Conservation (phyloP, 2,797 vertebrate genomes). For the Myioborus miniatus region DNA sequence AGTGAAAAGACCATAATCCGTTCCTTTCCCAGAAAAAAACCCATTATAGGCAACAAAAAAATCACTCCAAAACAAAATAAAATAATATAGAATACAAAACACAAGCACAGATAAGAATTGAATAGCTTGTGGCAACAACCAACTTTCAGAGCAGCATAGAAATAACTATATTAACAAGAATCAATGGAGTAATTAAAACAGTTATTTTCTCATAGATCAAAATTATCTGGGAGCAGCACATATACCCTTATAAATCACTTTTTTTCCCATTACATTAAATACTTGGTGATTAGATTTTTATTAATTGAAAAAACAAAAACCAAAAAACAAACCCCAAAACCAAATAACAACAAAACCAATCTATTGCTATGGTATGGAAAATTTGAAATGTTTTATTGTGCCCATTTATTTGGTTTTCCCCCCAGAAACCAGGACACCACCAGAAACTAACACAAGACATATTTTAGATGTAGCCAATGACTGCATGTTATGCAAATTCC, state of each 20-base stretch:
- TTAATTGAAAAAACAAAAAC: neutral
- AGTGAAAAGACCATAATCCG: neutral
- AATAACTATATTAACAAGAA: neutral
- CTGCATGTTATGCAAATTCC: neutral
- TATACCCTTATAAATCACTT: neutral
- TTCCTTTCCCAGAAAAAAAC: neutral
- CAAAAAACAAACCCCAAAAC: too few relatives aligned
- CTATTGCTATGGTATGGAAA: neutral
- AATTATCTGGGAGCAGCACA: neutral
- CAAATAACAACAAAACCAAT: neutral
- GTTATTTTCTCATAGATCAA: neutral
- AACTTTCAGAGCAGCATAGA: neutral
- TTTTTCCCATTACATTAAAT: neutral
- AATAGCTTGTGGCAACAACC: neutral
- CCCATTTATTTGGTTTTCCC: neutral
- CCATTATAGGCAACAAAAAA: neutral
- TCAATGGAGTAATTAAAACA: neutral
- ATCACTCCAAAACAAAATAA: neutral
- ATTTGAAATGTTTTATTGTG: neutral
- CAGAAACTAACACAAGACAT: neutral
- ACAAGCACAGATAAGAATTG: neutral
- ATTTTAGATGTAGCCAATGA: neutral
- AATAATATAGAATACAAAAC: neutral
- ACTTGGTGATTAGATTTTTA: neutral
- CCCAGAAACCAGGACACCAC: neutral